Base-by-base conservation (phyloP, 2,797 vertebrate species). In the Hemibagrus guttatus region DNA sequence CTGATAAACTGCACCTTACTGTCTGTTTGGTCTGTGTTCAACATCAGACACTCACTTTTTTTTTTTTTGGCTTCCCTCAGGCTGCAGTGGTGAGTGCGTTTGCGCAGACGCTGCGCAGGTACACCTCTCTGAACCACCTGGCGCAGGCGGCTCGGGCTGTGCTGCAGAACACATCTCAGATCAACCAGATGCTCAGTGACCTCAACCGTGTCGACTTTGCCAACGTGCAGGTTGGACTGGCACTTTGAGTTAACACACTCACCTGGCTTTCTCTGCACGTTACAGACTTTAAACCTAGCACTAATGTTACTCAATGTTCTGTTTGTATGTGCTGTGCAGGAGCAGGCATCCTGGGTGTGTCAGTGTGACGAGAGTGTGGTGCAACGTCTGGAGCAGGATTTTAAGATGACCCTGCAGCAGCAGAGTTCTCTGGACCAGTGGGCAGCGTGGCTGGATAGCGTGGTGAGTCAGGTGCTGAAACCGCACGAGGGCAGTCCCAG, bases 141-240 rank as follows among this genome's bases (percentile, higher is more conserved):
- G 98, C 98, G 0, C 98, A 99, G 94, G 98, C 98, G 0, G 98
- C 98, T 0, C 97, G 98, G 0, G 98, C 98, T 0, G 98, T 99
- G 88, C 97, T 99, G 12, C 98, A 99, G 94, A 99, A 99, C 94
- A 98, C 98, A 0, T 98, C 98, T 9, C 98, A 99, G 95, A 99
- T 99, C 91, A 99, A 97, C 95, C 98, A 99, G 96, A 99, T 99
- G 98, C 97, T 99, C 86, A 98, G 97, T 0, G 98, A 99, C 93
- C 97, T 99, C 92, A 99, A 99, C 93, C 94, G 98, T 0, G 98
- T 99, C 14, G 98, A 99, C 94, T 99, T 99, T 0, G 97, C 97
- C 76, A 99, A 99, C 0, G 98, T 99, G 87, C 98, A 99, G 97
- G 98, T 99, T 90, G 72, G 83, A 23, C 13, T 59, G 19, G 17